phyloP scores from a whole-genome alignment of 2,888 invertebrate genomes.

The Cephus rjabovi region DNA sequence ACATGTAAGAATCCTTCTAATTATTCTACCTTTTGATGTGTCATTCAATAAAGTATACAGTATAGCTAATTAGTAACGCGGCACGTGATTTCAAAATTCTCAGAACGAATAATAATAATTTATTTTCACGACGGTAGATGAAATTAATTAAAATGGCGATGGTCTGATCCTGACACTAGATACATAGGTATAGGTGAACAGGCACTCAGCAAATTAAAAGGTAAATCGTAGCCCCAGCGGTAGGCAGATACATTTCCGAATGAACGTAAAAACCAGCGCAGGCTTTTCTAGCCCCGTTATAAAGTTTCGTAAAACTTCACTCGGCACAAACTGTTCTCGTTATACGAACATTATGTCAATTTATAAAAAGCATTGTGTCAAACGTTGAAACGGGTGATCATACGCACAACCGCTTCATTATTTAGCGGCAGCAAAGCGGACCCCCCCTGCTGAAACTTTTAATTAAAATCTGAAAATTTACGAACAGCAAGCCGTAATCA shows the following conservation, averaged over 20 bases:
- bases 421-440: constrained; percentile 37
- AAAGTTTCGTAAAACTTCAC: neutral
- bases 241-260: neutral
- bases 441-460: constrained; percentile 40
- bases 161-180: neutral
- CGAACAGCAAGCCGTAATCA: constrained; percentile 41
- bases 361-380: constrained; percentile 28
- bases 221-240: neutral
- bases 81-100: too few relatives aligned
- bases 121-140: too few relatives aligned
- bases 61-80: too few relatives aligned
- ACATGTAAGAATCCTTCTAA: too few relatives aligned
- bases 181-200: neutral
- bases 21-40: too few relatives aligned
- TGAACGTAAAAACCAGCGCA: neutral
- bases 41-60: too few relatives aligned
- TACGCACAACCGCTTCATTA: constrained; percentile 31
- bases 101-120: too few relatives aligned
- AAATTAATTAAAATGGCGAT: too few relatives aligned
- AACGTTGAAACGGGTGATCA: constrained; percentile 37
- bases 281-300: neutral
- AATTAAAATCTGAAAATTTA: constrained; percentile 52
- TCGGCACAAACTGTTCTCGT: constrained; percentile 17
- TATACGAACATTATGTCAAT: constrained; percentile 19
- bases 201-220: neutral